Conservation (phyloP, 1,140 invertebrate genomes). For the Tribolium madens region DNA sequence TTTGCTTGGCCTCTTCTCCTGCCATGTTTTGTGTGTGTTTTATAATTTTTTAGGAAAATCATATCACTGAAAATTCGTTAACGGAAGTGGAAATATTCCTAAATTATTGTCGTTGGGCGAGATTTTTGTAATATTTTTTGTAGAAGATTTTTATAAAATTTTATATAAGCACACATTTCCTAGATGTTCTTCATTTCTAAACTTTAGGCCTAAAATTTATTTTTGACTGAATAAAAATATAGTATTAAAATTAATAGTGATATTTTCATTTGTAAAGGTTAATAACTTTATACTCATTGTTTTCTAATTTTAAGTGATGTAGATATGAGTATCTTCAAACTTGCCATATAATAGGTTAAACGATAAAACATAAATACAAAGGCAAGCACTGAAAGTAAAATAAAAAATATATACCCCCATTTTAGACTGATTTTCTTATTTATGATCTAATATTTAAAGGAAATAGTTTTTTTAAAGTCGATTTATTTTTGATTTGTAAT, state of each 20-base stretch:
- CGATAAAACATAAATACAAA: not conserved
- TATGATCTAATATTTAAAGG: not conserved
- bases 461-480: not conserved
- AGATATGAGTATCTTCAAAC: not conserved
- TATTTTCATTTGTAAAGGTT: slow-evolving; percentile 14
- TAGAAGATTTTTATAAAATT: slow-evolving; percentile 42
- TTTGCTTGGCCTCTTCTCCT: not conserved
- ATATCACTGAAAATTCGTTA: slow-evolving; percentile 16
- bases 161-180: slow-evolving; percentile 30
- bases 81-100: slow-evolving; percentile 2
- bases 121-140: slow-evolving; percentile 40
- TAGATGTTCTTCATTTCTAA: slow-evolving; percentile 12
- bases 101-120: slow-evolving; percentile 30
- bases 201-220: slow-evolving; percentile 42
- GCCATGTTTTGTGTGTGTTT: not conserved
- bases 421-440: slow-evolving; percentile 26
- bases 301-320: slow-evolving; percentile 5
- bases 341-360: not conserved
- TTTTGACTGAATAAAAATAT: slow-evolving; percentile 34
- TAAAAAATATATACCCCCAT: not conserved
- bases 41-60: slow-evolving; percentile 15
- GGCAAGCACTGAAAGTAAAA: slow-evolving; percentile 1
- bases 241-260: slow-evolving; percentile 29
- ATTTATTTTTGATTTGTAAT: not conserved
- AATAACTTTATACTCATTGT: slow-evolving; percentile 7